phyloP scores from a whole-genome alignment of 2,797 vertebrate genomes.

The Coregonus sp. region DNA sequence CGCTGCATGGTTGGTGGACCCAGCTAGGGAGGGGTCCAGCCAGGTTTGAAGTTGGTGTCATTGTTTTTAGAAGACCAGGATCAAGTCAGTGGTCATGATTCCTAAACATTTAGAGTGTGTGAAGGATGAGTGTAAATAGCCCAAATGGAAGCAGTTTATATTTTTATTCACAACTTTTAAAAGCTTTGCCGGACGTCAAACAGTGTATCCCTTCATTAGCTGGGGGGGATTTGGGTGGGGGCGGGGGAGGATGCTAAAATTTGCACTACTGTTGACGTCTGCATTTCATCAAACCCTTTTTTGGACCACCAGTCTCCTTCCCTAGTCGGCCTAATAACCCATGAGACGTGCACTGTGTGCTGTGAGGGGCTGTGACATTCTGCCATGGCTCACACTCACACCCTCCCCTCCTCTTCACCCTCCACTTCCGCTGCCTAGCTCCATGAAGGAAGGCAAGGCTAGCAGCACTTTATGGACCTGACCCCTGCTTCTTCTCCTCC shows the following conservation, averaged over 20 bases:
- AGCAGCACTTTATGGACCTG: slow-evolving; percentile 62
- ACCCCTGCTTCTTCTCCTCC: slow-evolving; percentile 46
- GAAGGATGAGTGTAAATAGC: slow-evolving; percentile 77
- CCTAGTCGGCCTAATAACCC: slow-evolving; percentile 55
- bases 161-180: slow-evolving; percentile 77
- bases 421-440: slow-evolving; percentile 4
- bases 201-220: slow-evolving; percentile 76
- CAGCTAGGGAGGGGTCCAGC: slow-evolving; percentile 1
- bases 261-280: slow-evolving; percentile 75
- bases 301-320: slow-evolving; percentile 44
- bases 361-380: slow-evolving; percentile 24
- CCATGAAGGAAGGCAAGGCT: slow-evolving; percentile 23
- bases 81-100: slow-evolving; percentile 71
- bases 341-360: slow-evolving; percentile 24
- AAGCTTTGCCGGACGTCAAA: slow-evolving; percentile 67
- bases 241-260: slow-evolving; percentile 67
- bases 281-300: slow-evolving; percentile 76
- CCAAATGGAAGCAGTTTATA: slow-evolving; percentile 77
- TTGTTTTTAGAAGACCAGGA: slow-evolving; percentile 67
- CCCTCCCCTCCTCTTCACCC: slow-evolving; percentile 17
- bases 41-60: slow-evolving; percentile 67
- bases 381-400: slow-evolving; percentile 34
- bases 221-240: slow-evolving; percentile 58
- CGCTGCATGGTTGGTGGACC: slow-evolving; percentile 54
- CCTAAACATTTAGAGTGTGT: slow-evolving; percentile 74